A percentile compares a stretch with the other conserved stretches of the same genome.
Evolutionary conservation across 1,140 invertebrate species (phyloP).

Genomic region (Drosophila neocordata): DNA sequence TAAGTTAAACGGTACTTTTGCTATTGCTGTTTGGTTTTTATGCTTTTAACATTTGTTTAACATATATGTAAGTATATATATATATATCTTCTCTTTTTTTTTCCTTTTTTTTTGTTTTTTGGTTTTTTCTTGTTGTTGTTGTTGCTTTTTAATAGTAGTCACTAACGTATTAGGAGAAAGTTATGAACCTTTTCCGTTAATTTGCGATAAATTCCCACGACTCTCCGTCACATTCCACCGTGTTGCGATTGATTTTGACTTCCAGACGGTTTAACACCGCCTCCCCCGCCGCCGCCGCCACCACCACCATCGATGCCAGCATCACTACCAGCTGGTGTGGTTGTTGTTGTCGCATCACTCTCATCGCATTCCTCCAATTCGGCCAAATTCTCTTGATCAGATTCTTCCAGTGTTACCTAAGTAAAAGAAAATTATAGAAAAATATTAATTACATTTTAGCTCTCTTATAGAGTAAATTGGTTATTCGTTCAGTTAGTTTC

Average conservation of each 20-base stretch:
- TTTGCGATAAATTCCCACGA: slow-evolving; percentile 92
- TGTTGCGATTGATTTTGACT: slow-evolving; percentile 83
- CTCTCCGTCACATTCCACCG: slow-evolving; percentile 93
- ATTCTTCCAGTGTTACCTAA: slow-evolving; percentile 93
- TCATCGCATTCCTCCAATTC: slow-evolving; percentile 85
- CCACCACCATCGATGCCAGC: slow-evolving; percentile 52
- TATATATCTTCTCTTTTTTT: slow-evolving; percentile 28
- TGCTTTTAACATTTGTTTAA: slow-evolving; percentile 68
- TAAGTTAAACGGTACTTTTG: slow-evolving; percentile 72
- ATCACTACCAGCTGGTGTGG: slow-evolving; percentile 57
- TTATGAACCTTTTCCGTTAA: slow-evolving; percentile 91
- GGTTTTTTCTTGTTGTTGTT: slow-evolving; percentile 34
- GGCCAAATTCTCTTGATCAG: slow-evolving; percentile 85
- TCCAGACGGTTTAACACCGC: slow-evolving; percentile 83
- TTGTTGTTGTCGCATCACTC: slow-evolving; percentile 78
- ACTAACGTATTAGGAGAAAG: slow-evolving; percentile 82
- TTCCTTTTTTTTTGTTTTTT: slow-evolving; percentile 29
- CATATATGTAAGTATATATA: slow-evolving; percentile 9
- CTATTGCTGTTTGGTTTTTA: slow-evolving; percentile 72
- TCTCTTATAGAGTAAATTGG: too few species aligned
- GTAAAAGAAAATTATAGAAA: too few species aligned
- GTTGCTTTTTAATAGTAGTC: slow-evolving; percentile 65
- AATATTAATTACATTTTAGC: too few species aligned
- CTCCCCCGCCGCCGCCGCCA: slow-evolving; percentile 57
- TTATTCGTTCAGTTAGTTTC: too few species aligned